Conservation (phyloP, 1,140 invertebrate genomes). For the Ditylenchus dipsaci region DNA sequence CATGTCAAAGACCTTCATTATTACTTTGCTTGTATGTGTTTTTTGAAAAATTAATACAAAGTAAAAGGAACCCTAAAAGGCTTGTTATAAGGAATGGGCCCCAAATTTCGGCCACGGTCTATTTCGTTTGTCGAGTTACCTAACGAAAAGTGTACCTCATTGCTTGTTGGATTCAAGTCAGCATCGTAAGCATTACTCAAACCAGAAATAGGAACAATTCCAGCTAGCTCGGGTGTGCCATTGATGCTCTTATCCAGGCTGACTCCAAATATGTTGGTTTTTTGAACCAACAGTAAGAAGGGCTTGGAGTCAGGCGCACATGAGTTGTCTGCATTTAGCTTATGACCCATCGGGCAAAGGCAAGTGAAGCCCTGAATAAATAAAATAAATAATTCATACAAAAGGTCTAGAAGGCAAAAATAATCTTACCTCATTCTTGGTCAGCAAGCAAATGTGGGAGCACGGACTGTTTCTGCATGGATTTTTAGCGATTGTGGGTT, state of each 20-base stretch:
- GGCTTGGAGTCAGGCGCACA: constrained; percentile 62
- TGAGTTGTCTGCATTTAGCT: constrained; percentile 61
- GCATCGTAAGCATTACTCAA: constrained; percentile 80
- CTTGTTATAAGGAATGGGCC: no score
- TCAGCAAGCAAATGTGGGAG: constrained; percentile 81
- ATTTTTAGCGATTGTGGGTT: constrained; percentile 70
- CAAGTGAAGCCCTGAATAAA: constrained; percentile 67
- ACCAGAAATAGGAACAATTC: constrained; percentile 74
- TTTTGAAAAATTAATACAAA: no score
- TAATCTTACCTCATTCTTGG: constrained; percentile 33
- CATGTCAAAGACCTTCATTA: no score
- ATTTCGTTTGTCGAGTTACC: no score
- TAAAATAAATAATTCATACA: constrained; percentile 9
- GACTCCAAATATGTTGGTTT: constrained; percentile 63
- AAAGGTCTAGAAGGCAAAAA: constrained; percentile 63
- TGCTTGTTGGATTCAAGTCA: constrained; percentile 81
- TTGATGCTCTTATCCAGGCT: constrained; percentile 37
- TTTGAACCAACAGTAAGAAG: constrained; percentile 83
- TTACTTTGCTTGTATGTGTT: no score
- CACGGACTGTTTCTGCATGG: constrained; percentile 77
- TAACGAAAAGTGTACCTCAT: constrained; percentile 65
- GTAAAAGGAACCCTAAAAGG: no score
- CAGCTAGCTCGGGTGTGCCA: constrained; percentile 41
- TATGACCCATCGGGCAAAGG: constrained; percentile 82
- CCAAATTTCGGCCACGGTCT: no score